Base-by-base conservation (phyloP, 2,113 vertebrate genomes). In the Aramus guarauna region DNA sequence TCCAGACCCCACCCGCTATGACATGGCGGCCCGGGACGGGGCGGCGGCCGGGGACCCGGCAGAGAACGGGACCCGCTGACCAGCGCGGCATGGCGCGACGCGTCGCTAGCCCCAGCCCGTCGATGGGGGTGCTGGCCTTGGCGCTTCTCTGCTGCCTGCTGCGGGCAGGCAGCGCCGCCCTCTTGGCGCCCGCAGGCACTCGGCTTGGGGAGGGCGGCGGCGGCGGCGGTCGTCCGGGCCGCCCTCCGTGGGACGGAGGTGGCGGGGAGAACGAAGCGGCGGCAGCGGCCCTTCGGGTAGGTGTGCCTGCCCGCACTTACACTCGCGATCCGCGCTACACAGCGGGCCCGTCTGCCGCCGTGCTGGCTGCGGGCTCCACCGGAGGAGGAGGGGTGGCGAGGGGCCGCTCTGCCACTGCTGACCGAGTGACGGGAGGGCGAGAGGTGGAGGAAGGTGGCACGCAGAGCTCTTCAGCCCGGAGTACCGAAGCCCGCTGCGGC, bases 221-320 rank as follows among this genome's bases (percentile, higher is more conserved):
- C 26, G 17, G 27, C 2, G 39, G 37, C 39, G 39, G 12, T 41
- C 39, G 39, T 13, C 21, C 2, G 13, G 29, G 48, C 22, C 53
- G 34, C 22, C 15, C 34, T 29, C n/a, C 12, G 39, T 21, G 56
- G 56, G 56, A 67, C 11, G 9, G 47, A 52, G 72, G 27, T n/a
- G 32, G 67, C 50, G 43, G 26, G 47, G 6, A 64, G 34, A 48
- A 10, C 18, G 77, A 15, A 48, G 75, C n/a, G 27, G 63, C 37
- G 36, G 91, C 63, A 20, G 71, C 75, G 3, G 94, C 95, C 22
- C 52, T 97, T 3, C 56, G 93, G 95, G 97, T 96, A 80, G 21
- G 97, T 76, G 34, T 24, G 15, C 8, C 32, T 6, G 43, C 18
- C 24, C 32, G n/a, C 52, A 2, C 50, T 18, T 30, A 19, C 30